These are phyloP conservation scores for Eretmocerus hayati DNA, from an alignment of 2,888 invertebrate species.

Conservation along the genomic window DNA sequence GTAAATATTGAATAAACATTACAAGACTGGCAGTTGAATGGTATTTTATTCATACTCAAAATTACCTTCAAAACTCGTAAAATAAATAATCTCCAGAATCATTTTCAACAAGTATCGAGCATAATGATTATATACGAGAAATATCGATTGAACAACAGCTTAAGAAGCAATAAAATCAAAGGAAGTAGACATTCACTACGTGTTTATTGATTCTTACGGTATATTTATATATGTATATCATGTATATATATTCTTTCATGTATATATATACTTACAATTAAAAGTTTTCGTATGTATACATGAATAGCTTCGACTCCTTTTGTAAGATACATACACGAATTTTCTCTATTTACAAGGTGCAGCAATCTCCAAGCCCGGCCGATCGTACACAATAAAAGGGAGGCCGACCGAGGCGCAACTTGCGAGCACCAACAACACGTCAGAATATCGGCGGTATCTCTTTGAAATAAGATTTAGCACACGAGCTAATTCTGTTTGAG, in stretches of 20 bases:
- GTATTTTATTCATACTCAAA: conserved; percentile 16
- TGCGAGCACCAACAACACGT: conserved; percentile 22
- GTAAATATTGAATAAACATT: conserved; percentile 11
- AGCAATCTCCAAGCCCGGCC: conserved; percentile 7
- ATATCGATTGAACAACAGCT: conserved; percentile 15
- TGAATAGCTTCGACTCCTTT: conserved; percentile 30
- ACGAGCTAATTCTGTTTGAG: conserved; percentile 38
- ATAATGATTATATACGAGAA: conserved; percentile 15
- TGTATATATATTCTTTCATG: conserved; percentile 32
- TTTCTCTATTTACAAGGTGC: conserved; percentile 21
- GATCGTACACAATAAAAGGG: conserved; percentile 8
- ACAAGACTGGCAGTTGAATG: conserved; percentile 18
- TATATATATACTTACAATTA: conserved; percentile 36
- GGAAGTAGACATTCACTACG: conserved; percentile 29
- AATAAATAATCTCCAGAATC: conserved; percentile 13
- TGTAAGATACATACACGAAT: conserved; percentile 22
- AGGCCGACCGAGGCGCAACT: background rate
- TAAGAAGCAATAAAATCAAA: conserved; percentile 18
- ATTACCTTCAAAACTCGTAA: conserved; percentile 16
- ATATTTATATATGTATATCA: conserved; percentile 32
- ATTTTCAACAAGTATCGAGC: conserved; percentile 7
- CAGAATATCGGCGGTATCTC: conserved; percentile 32
- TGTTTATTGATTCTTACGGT: conserved; percentile 34
- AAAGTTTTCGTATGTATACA: conserved; percentile 32
- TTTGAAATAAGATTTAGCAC: conserved; percentile 26